A percentile compares a stretch with the other conserved stretches of the same genome.
Conservation (phyloP, 2,797 vertebrate species). For the Anomalospiza imberbis region DNA sequence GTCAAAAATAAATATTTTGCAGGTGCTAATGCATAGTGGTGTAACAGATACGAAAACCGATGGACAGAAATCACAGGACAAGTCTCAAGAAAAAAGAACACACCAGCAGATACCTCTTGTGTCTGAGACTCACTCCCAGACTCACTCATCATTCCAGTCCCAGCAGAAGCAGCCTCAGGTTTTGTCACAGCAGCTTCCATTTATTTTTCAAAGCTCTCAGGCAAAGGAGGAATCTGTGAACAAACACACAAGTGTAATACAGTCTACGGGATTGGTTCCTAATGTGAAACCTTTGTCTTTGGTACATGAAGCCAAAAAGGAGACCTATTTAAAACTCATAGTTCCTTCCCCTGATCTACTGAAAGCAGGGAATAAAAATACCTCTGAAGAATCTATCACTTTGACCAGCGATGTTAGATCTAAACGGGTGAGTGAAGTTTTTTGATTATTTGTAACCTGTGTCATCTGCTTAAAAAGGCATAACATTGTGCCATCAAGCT, state of each 20-base stretch:
- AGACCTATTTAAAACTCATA: slow-evolving; percentile 82
- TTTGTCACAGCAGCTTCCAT: slow-evolving; percentile 82
- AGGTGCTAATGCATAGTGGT: slow-evolving; percentile 84
- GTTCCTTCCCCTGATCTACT: slow-evolving; percentile 87
- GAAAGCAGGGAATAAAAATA: slow-evolving; percentile 82
- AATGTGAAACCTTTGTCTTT: slow-evolving; percentile 83
- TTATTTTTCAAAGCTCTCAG: slow-evolving; percentile 84
- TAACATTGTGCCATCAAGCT: neutral
- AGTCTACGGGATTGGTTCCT: slow-evolving; percentile 85
- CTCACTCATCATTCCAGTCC: slow-evolving; percentile 83
- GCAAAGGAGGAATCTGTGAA: slow-evolving; percentile 85
- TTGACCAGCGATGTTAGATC: slow-evolving; percentile 77
- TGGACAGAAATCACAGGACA: slow-evolving; percentile 76
- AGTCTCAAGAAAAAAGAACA: slow-evolving; percentile 79
- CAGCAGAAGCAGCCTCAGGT: slow-evolving; percentile 84
- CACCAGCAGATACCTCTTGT: slow-evolving; percentile 82
- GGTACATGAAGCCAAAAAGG: slow-evolving; percentile 82
- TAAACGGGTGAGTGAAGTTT: slow-evolving; percentile 81
- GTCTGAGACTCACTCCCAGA: slow-evolving; percentile 78
- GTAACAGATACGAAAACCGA: slow-evolving; percentile 81
- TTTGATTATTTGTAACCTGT: neutral
- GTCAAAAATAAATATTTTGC: slow-evolving; percentile 31
- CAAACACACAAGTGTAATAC: slow-evolving; percentile 92
- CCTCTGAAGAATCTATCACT: slow-evolving; percentile 75
- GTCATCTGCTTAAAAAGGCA: neutral